Base-by-base conservation (phyloP, 2,888 invertebrate genomes). In the Synanthedon formicaeformis region DNA sequence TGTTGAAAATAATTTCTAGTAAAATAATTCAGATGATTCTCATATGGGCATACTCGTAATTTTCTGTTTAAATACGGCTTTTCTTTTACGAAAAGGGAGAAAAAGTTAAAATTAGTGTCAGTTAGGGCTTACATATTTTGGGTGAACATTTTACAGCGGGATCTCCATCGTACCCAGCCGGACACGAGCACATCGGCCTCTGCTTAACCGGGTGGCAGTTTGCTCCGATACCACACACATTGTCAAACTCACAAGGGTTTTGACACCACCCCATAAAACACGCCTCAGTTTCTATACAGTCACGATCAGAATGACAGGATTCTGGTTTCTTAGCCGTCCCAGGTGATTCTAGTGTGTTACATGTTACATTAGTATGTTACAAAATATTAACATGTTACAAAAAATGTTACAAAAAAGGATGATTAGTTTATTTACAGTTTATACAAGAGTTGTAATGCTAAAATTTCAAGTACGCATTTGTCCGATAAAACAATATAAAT, bases 261-360 rank as follows among this genome's bases (percentile, higher is more conserved):
- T 92, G 92, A 84, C 95, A 95, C 66, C 91, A 83, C 69, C 92
- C 93, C 90, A 92, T 92, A 83, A 93, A 93, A 85, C 95, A 95
- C 71, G 94, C 93, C 88, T 94, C 93, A 63, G 90, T 92, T 73
- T 92, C 92, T 84, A 93, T 92, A 88, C 95, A 95, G 85, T 95
- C 93, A 74, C 91, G 92, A 84, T 95, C 93, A 76, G 92, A 92
- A 83, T 92, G 91, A 89, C 95, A 95, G 71, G 93, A 92, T 82
- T 92, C 93, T 67, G 91, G 92, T 76, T 89, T 90, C 81, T 92
- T 92, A 69, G 90, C 88, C 76, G 89, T 89, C 78, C 91, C 92
- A 69, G 91, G 90, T 75, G 92, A 89, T 89, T 92, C 93, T 93
- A 90, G 68, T 80, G 69, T 78, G 71, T 85, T 85, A 84, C 75